A percentile compares a stretch with the other conserved stretches of the same genome.
These are phyloP conservation scores for Epinephelus lanceolatus DNA, from an alignment of 2,113 vertebrate genomes.

Conservation along the genomic window DNA sequence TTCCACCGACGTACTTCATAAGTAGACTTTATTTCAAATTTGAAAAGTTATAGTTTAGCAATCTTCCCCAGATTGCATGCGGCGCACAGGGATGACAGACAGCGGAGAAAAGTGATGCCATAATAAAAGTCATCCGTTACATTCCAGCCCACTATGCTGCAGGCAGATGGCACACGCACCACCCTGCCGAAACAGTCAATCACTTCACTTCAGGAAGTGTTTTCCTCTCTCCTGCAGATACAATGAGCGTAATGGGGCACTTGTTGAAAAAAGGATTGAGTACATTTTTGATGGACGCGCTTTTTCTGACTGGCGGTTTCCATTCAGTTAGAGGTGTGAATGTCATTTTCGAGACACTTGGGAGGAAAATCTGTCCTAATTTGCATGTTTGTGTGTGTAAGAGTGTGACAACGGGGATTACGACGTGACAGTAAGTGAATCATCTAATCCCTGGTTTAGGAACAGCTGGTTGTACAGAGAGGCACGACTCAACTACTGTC, in stretches of 20 bases:
- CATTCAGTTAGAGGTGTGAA: slow-evolving; percentile 38
- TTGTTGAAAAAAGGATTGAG: slow-evolving; percentile 56
- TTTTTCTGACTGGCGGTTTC: slow-evolving; percentile 34
- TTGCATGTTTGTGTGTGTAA: slow-evolving; percentile 61
- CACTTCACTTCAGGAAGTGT: slow-evolving; percentile 52
- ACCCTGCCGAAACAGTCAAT: slow-evolving; percentile 49
- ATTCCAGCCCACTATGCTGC: slow-evolving; percentile 32
- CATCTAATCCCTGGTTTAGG: slow-evolving; percentile 63
- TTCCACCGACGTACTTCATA: background rate
- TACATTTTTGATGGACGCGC: slow-evolving; percentile 45
- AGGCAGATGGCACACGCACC: slow-evolving; percentile 52
- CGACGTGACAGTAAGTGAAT: slow-evolving; percentile 67
- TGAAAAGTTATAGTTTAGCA: slow-evolving; percentile 18
- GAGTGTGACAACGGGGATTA: slow-evolving; percentile 61
- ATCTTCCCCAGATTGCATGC: slow-evolving; percentile 3
- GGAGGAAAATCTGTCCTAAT: slow-evolving; percentile 58
- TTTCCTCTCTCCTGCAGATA: slow-evolving; percentile 43
- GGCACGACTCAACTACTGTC: slow-evolving; percentile 39
- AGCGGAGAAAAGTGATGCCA: slow-evolving; percentile 15
- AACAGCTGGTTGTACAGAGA: slow-evolving; percentile 57
- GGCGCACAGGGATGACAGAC: slow-evolving; percentile 16
- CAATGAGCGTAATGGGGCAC: slow-evolving; percentile 49
- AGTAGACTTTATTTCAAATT: slow-evolving; percentile 13
- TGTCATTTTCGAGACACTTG: slow-evolving; percentile 48
- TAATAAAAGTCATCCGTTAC: slow-evolving; percentile 26